Evolutionary conservation across 2,113 vertebrate genomes (phyloP), one percentile per base, ranked within the genome.

Genomic region (Aegotheles bennettii): DNA sequence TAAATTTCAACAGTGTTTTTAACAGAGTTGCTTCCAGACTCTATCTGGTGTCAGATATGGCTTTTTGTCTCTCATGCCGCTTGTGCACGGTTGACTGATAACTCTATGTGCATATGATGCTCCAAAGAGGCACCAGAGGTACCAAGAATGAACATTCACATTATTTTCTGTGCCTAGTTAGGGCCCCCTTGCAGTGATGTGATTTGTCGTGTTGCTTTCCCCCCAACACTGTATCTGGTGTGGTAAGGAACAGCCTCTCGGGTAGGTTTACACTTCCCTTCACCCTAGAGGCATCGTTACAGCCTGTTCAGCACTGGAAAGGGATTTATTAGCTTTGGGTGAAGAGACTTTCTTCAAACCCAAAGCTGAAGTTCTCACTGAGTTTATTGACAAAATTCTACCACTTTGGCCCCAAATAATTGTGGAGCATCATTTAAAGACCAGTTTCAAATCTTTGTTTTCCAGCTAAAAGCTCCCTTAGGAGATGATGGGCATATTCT

Each of bases 101-200:
- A 16, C 21, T 18, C 26, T 25, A 11, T 0, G 0, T 24, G 16
- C 20, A 8, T 9, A 13, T 1, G 1, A 8, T 16, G 18, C 36
- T 77, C n/a, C 43, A 64, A 47, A 78, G 73, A 53, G 36, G 10
- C 26, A 54, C 13, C 24, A 43, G 35, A 14, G 38, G 25, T 48
- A 14, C 23, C 42, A 47, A 71, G 43, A 56, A 23, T 0, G 12
- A 64, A 17, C 2, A 6, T 43, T 50, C 17, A 13, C 5, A 18
- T 24, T 1, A 14, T 82, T 45, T 78, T 33, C 33, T 53, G 4
- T 7, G 14, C 14, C 29, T 29, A 40, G 16, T 8, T 65, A 54
- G 51, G 40, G 26, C 24, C 2, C 2, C 5, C 12, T 74, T 38
- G 18, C 38, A 87, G n/a, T 0, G 0, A 2, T 10, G n/a, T 31